Percentiles rank a stretch among this genome's conserved stretches.
Evolutionary conservation across 2,888 invertebrate species (phyloP).

Genomic region (Tanypteryx hageni): DNA sequence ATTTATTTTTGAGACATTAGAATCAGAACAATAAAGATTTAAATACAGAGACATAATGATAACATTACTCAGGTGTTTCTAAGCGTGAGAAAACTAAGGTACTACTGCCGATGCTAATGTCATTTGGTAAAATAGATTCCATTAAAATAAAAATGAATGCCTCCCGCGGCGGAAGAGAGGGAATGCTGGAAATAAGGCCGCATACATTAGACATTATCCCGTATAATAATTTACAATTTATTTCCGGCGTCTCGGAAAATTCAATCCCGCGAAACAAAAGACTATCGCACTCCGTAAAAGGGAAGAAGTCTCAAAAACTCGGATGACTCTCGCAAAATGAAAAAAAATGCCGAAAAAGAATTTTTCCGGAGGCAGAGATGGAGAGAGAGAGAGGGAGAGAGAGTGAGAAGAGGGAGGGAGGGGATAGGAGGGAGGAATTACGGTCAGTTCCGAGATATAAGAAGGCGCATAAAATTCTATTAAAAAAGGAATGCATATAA

Average conservation of each 20-base stretch:
- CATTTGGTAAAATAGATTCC: not conserved
- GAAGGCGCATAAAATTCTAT: not conserved
- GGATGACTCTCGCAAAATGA: not conserved
- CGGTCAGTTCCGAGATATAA: not conserved
- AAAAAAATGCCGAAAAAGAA: not conserved
- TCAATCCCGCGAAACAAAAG: not conserved
- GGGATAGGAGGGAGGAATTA: not conserved
- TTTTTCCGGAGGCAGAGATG: not conserved
- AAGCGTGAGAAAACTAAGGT: too few relatives aligned
- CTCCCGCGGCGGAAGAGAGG: not conserved
- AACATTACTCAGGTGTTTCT: too few relatives aligned
- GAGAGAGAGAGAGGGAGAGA: too few relatives aligned
- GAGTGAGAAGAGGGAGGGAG: too few relatives aligned
- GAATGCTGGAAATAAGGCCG: too few relatives aligned
- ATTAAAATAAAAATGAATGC: not conserved
- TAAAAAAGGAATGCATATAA: conserved; percentile 26
- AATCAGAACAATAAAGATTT: too few relatives aligned
- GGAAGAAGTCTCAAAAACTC: not conserved
- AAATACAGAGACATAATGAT: too few relatives aligned
- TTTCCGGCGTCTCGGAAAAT: not conserved
- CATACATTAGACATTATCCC: too few relatives aligned
- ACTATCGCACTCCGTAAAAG: not conserved
- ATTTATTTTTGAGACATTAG: too few relatives aligned
- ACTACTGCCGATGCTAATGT: not conserved
- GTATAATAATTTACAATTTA: too few relatives aligned